phyloP scores from a whole-genome alignment of 2,797 vertebrate genomes.

The Phyllotis vaccarum region DNA sequence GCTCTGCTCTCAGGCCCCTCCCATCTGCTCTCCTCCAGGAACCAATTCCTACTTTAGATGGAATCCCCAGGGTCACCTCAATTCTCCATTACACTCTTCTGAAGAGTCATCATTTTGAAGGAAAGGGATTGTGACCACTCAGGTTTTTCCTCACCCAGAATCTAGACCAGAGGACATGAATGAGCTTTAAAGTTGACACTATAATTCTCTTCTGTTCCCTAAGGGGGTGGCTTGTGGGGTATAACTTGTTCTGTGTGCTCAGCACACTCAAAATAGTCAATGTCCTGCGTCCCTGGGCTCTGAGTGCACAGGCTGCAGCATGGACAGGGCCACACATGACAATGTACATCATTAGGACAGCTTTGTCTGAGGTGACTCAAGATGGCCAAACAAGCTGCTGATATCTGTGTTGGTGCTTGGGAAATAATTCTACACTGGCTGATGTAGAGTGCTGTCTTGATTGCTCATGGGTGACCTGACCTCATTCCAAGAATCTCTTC shows the following conservation, averaged over 20 bases:
- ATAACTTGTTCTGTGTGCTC: background rate
- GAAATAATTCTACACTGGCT: background rate
- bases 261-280: background rate
- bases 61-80: slow-evolving; percentile 85
- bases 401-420: background rate
- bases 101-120: slow-evolving; percentile 79
- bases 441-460: background rate
- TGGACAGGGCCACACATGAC: background rate
- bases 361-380: background rate
- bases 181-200: background rate
- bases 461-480: background rate
- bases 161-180: background rate
- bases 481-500: background rate
- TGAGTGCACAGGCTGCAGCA: background rate
- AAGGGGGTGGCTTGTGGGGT: background rate
- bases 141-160: slow-evolving; percentile 69
- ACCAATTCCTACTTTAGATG: slow-evolving; percentile 81
- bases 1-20: slow-evolving; percentile 69
- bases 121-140: slow-evolving; percentile 67
- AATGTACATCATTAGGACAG: background rate
- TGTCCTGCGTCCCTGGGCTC: background rate
- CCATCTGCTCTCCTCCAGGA: slow-evolving; percentile 81
- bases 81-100: slow-evolving; percentile 82
- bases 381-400: background rate
- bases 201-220: background rate